Conservation (phyloP, 1,140 invertebrate species). For the Meteorus sp. region DNA sequence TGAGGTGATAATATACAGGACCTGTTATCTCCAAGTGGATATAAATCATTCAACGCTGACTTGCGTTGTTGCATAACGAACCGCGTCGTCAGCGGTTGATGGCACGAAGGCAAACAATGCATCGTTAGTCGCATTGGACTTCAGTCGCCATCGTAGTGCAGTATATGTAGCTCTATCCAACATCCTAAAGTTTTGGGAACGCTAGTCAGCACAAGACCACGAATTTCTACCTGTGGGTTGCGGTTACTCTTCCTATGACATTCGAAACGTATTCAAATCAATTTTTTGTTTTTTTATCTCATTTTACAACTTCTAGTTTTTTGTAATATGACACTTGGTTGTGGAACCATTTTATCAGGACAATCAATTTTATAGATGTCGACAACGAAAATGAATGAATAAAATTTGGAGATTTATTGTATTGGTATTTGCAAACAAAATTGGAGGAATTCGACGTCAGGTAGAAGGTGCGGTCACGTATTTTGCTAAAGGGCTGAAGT, state of each 20-base stretch:
- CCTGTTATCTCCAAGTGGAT: not conserved
- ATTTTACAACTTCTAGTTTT: no score
- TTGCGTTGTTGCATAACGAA: not conserved
- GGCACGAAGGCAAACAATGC: slow-evolving; percentile 30
- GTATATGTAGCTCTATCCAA: not conserved
- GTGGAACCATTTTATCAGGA: no score
- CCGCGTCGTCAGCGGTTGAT: slow-evolving; percentile 24
- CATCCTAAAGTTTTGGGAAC: slow-evolving; percentile 7
- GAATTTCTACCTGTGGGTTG: not conserved
- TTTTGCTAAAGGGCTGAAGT: slow-evolving; percentile 36
- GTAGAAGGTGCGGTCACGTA: slow-evolving; percentile 38
- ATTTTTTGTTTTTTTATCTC: no score
- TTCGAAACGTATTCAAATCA: no score
- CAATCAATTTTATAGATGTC: no score
- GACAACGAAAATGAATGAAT: no score
- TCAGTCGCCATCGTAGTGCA: slow-evolving; percentile 8
- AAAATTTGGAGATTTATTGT: no score
- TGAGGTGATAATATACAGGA: not conserved
- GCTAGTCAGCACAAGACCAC: slow-evolving; percentile 14
- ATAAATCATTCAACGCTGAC: not conserved
- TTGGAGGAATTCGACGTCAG: slow-evolving; percentile 8
- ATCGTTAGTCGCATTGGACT: slow-evolving; percentile 28
- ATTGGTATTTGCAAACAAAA: slow-evolving; percentile 1
- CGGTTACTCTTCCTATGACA: no score
- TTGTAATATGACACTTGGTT: no score